A percentile compares a stretch with the other conserved stretches of the same genome.
These are phyloP conservation scores for Drosophila ustulata DNA, from an alignment of 2,888 invertebrate species.

Conservation along the genomic window DNA sequence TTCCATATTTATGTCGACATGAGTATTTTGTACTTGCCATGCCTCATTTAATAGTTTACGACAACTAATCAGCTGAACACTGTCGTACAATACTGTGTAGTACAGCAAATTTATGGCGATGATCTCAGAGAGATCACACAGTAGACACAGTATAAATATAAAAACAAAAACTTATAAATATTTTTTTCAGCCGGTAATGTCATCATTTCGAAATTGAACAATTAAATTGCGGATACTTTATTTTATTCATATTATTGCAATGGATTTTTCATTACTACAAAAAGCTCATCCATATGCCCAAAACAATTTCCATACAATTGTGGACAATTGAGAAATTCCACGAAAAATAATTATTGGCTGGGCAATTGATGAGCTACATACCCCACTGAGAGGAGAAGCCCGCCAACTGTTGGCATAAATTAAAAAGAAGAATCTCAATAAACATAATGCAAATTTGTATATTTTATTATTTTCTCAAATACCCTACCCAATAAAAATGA, in stretches of 20 bases:
- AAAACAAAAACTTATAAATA: conserved; percentile 23
- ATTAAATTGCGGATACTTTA: conserved; percentile 44
- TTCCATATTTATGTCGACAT: not conserved
- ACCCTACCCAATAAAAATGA: not conserved
- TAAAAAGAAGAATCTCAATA: conserved; percentile 4
- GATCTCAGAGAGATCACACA: conserved; percentile 69
- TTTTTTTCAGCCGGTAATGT: conserved; percentile 39
- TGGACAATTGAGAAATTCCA: conserved; percentile 33
- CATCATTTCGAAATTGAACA: conserved; percentile 38
- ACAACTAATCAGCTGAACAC: conserved; percentile 10
- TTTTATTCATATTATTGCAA: conserved; percentile 52
- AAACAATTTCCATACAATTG: conserved; percentile 39
- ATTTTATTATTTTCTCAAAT: conserved; percentile 4
- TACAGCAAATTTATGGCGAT: conserved; percentile 50
- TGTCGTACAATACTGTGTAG: not conserved
- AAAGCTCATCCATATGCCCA: conserved; percentile 12
- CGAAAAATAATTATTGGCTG: conserved; percentile 40
- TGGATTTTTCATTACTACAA: conserved; percentile 44
- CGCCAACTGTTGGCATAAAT: conserved; percentile 43
- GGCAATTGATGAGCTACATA: conserved; percentile 58
- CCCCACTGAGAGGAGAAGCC: conserved; percentile 10
- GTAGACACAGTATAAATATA: conserved; percentile 29
- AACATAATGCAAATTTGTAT: conserved; percentile 27
- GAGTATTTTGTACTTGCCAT: not conserved
- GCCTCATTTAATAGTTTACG: conserved; percentile 7